Evolutionary conservation across 2,888 invertebrate species (phyloP).

Genomic region (Lithodes maja): DNA sequence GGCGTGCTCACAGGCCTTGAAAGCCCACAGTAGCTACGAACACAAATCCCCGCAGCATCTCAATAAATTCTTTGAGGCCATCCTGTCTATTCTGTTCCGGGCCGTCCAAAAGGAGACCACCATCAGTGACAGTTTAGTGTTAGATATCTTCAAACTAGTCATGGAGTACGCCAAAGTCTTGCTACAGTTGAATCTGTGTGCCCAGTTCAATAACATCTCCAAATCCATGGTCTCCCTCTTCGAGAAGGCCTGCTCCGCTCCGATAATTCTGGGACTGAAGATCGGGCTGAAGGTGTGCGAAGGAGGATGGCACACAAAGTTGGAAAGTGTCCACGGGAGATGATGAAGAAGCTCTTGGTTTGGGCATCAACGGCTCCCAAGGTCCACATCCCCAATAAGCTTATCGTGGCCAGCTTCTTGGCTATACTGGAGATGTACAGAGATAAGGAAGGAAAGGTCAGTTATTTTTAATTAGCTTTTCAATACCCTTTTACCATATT

Average conservation of each 20-base stretch:
- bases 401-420: constrained; percentile 38
- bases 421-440: constrained; percentile 18
- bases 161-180: constrained; percentile 52
- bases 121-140: constrained; percentile 25
- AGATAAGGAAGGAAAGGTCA: background rate
- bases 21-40: constrained; percentile 17
- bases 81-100: constrained; percentile 16
- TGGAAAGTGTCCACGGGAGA: constrained; percentile 46
- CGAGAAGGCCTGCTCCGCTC: constrained; percentile 26
- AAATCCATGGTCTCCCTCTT: constrained; percentile 27
- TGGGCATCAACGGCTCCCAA: background rate
- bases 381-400: constrained; percentile 21
- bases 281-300: constrained; percentile 50
- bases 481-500: background rate
- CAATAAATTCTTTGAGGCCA: constrained; percentile 26
- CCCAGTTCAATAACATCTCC: constrained; percentile 28
- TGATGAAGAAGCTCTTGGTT: constrained; percentile 27
- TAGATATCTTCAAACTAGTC: constrained; percentile 35
- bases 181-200: constrained; percentile 4
- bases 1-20: constrained; percentile 35
- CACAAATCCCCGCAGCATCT: constrained; percentile 26
- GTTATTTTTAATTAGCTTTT: background rate
- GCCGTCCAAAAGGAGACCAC: background rate
- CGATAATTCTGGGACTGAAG: constrained; percentile 41
- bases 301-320: constrained; percentile 33